Conservation (phyloP, 53 echinoderm and acorn worm species). For the Mesocentrotus franciscanus region DNA sequence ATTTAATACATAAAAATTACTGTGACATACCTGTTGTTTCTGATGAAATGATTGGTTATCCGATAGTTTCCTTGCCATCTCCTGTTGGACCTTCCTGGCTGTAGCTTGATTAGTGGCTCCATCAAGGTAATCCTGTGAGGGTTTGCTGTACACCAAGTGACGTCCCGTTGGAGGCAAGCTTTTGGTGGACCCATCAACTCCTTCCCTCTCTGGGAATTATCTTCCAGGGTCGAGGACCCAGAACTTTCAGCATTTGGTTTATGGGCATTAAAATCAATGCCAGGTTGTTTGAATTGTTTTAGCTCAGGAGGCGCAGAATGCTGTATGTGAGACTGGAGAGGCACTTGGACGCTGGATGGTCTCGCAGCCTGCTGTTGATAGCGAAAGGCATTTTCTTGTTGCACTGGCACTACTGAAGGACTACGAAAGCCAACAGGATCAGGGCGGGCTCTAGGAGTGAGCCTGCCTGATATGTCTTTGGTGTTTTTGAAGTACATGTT, state of each 20-base stretch:
- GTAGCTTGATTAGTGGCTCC: constrained; percentile 41
- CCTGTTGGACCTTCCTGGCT: constrained; percentile 64
- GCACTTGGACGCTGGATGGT: constrained; percentile 69
- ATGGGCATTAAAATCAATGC: neutral
- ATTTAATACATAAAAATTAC: neutral
- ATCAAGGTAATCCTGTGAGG: constrained; percentile 6
- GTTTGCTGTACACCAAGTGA: constrained; percentile 73
- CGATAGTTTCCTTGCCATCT: constrained; percentile 51
- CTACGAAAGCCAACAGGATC: constrained; percentile 83
- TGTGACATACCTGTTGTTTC: constrained; percentile 52
- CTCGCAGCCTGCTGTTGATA: constrained; percentile 46
- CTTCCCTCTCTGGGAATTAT: constrained; percentile 64
- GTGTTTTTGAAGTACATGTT: constrained; percentile 54
- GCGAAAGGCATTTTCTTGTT: constrained; percentile 29
- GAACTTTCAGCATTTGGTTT: constrained; percentile 64
- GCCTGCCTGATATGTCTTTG: constrained; percentile 73
- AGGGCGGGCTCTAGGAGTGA: constrained; percentile 93
- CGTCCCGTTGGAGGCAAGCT: constrained; percentile 80
- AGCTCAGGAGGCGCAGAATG: constrained; percentile 25
- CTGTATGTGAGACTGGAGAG: constrained; percentile 50
- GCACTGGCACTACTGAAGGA: constrained; percentile 52
- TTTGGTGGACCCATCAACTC: constrained; percentile 60
- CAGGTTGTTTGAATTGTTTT: constrained; percentile 41
- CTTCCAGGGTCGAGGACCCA: constrained; percentile 61
- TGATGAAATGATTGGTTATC: constrained; percentile 60